Evolutionary conservation across 2,113 vertebrate genomes (phyloP).

Genomic region (Alectura lathami): DNA sequence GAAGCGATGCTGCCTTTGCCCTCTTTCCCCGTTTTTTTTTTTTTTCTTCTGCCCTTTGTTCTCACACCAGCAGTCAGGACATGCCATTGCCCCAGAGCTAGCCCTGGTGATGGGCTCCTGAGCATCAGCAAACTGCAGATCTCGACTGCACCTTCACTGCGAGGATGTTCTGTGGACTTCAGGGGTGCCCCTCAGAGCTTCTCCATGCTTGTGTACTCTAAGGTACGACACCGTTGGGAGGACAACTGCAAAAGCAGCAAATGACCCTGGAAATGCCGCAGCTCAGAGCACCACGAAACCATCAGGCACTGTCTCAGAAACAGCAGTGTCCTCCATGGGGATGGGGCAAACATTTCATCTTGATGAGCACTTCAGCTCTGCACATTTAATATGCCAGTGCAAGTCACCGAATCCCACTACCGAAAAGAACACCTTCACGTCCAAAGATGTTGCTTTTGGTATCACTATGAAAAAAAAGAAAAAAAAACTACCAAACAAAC

Average conservation of each 20-base stretch:
- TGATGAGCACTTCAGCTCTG: not conserved
- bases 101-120: not conserved
- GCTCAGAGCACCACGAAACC: not conserved
- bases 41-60: accelerated
- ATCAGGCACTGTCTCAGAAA: not conserved
- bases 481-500: not conserved
- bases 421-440: not conserved
- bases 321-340: not conserved
- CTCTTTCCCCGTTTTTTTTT: not conserved
- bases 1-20: not conserved
- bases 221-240: no score
- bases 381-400: not conserved
- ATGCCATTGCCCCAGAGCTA: not conserved
- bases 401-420: not conserved
- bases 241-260: not conserved
- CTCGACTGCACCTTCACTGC: not conserved
- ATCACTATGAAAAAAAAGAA: not conserved
- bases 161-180: not conserved
- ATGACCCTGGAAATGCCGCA: not conserved
- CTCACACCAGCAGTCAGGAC: not conserved
- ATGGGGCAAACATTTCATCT: not conserved
- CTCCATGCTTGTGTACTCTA: not conserved
- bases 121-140: not conserved
- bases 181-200: not conserved
- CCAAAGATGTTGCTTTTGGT: not conserved